These are phyloP conservation scores for Ostrea denselamellosa DNA, from an alignment of 1,140 invertebrate species.

Conservation along the genomic window DNA sequence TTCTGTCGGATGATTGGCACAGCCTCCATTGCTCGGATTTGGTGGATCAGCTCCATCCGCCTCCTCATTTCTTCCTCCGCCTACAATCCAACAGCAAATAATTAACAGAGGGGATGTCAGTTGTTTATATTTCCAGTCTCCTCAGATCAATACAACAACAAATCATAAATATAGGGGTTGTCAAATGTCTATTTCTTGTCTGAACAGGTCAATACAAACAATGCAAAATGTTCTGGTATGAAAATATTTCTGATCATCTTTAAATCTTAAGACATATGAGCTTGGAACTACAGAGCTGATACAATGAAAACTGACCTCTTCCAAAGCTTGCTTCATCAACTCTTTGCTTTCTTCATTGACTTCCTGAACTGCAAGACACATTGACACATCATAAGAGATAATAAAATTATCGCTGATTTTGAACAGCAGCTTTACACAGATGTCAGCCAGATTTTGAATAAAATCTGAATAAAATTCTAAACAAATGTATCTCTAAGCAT, in stretches of 20 bases:
- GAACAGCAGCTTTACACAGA: too few species aligned
- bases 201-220: neutral
- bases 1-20: slow-evolving; percentile 73
- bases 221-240: too few species aligned
- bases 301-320: slow-evolving; percentile 66
- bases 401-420: too few species aligned
- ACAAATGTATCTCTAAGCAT: too few species aligned
- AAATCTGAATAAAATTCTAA: too few species aligned
- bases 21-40: slow-evolving; percentile 78
- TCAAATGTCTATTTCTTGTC: too few species aligned
- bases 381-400: too few species aligned
- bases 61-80: slow-evolving; percentile 78
- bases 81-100: slow-evolving; percentile 54
- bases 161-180: neutral
- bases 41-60: slow-evolving; percentile 77
- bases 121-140: too few species aligned
- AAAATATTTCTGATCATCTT: too few species aligned
- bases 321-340: slow-evolving; percentile 75
- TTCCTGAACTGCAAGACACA: slow-evolving; percentile 66
- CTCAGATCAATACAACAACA: neutral
- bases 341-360: slow-evolving; percentile 76
- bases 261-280: too few species aligned
- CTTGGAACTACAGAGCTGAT: neutral
- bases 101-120: neutral
- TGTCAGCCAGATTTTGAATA: too few species aligned